These are phyloP conservation scores for Apotomis capreana DNA, from an alignment of 2,888 invertebrate genomes.

Conservation along the genomic window DNA sequence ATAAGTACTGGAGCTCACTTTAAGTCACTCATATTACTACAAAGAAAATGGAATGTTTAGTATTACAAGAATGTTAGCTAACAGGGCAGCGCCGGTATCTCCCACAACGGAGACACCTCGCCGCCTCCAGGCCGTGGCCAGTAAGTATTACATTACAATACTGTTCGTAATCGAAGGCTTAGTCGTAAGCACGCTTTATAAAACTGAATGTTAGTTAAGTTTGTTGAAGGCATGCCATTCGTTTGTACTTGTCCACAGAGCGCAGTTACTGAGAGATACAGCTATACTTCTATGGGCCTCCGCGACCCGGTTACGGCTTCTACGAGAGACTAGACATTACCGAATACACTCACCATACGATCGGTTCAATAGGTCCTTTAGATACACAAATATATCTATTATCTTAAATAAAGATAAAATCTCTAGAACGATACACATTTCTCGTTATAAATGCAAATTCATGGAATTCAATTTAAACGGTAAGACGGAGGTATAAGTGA, in stretches of 20 bases:
- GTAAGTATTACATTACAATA: constrained; percentile 37
- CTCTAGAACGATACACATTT: constrained; percentile 82
- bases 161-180: constrained; percentile 40
- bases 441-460: constrained; percentile 82
- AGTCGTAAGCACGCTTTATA: constrained; percentile 29
- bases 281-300: constrained; percentile 60
- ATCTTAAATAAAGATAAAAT: constrained; percentile 81
- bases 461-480: constrained; percentile 80
- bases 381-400: constrained; percentile 68
- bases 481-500: constrained; percentile 60
- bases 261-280: constrained; percentile 64
- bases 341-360: constrained; percentile 72
- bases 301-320: constrained; percentile 61
- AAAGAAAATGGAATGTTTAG: constrained; percentile 75
- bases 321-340: constrained; percentile 77
- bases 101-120: constrained; percentile 31
- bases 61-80: constrained; percentile 56
- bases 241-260: constrained; percentile 78
- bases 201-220: constrained; percentile 59
- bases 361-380: constrained; percentile 71
- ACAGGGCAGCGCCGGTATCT: constrained; percentile 49
- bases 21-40: constrained; percentile 76
- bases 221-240: constrained; percentile 71
- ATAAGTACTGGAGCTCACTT: constrained; percentile 81
- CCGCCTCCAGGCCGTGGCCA: background rate